A percentile compares a stretch with the other conserved stretches of the same genome.
phyloP scores from a whole-genome alignment of 2,888 invertebrate species.

The Protodeltote pygarga region DNA sequence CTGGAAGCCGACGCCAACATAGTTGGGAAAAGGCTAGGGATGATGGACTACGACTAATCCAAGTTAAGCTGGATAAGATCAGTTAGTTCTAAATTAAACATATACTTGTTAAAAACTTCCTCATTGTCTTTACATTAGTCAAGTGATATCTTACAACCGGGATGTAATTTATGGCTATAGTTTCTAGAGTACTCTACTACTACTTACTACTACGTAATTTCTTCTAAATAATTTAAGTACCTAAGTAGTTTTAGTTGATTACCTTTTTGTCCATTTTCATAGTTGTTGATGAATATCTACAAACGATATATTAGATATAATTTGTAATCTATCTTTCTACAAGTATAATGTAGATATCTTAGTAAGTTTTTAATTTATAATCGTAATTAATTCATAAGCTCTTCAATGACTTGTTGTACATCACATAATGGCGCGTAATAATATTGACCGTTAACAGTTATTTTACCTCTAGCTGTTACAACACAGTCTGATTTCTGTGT shows the following conservation, averaged over 20 bases:
- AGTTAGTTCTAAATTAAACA: slow-evolving; percentile 21
- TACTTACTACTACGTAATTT: background rate
- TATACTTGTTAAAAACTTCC: slow-evolving; percentile 3
- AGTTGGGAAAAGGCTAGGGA: no score
- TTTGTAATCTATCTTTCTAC: background rate
- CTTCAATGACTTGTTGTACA: no score
- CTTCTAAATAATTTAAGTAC: no score
- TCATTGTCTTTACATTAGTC: slow-evolving; percentile 1
- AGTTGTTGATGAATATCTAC: background rate
- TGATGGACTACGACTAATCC: slow-evolving; percentile 9
- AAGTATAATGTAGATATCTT: slow-evolving; percentile 3
- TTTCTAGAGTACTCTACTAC: background rate
- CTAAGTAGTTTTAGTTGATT: slow-evolving; percentile 12
- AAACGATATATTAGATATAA: background rate
- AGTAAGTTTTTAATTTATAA: background rate
- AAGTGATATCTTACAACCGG: background rate
- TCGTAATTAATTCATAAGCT: background rate
- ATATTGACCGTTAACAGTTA: no score
- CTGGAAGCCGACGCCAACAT: no score
- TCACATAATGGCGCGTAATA: no score
- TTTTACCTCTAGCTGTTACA: no score
- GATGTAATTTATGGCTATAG: background rate
- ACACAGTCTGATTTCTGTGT: no score
- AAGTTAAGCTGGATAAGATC: slow-evolving; percentile 15
- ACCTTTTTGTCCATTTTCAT: slow-evolving; percentile 2